phyloP scores from a whole-genome alignment of 1,140 invertebrate species.

The Macrosteles quadrilineatus region DNA sequence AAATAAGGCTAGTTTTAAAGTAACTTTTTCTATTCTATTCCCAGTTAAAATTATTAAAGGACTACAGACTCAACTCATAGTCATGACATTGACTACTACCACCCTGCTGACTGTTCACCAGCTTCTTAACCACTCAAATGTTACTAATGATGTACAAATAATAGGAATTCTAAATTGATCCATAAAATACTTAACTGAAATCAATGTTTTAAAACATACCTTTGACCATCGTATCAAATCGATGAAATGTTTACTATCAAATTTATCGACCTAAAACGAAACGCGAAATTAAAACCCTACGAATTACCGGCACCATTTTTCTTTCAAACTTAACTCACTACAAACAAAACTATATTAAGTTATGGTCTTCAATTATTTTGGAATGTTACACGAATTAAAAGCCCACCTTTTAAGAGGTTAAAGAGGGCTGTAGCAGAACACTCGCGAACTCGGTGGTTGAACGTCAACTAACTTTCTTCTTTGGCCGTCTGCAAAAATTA shows the following conservation, averaged over 20 bases:
- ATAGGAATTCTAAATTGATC: too few species aligned
- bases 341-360: conserved; percentile 33
- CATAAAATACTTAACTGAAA: neutral
- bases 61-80: too few species aligned
- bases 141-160: too few species aligned
- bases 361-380: conserved; percentile 38
- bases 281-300: conserved; percentile 35
- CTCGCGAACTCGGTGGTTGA: conserved; percentile 44
- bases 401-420: conserved; percentile 51
- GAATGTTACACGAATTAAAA: conserved; percentile 37
- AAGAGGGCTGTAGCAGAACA: conserved; percentile 47
- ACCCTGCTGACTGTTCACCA: conserved; percentile 1
- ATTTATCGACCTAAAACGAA: conserved; percentile 29
- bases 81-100: neutral
- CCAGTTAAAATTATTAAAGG: neutral
- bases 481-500: conserved; percentile 53
- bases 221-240: conserved; percentile 24
- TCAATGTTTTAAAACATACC: conserved; percentile 10
- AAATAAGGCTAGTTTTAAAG: too few species aligned
- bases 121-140: neutral
- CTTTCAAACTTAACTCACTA: conserved; percentile 39
- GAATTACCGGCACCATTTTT: conserved; percentile 41
- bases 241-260: conserved; percentile 34
- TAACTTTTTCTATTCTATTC: neutral
- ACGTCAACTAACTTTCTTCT: conserved; percentile 58